Conservation (phyloP, 2,797 vertebrate species). For the Lagorchestes hirsutus region DNA sequence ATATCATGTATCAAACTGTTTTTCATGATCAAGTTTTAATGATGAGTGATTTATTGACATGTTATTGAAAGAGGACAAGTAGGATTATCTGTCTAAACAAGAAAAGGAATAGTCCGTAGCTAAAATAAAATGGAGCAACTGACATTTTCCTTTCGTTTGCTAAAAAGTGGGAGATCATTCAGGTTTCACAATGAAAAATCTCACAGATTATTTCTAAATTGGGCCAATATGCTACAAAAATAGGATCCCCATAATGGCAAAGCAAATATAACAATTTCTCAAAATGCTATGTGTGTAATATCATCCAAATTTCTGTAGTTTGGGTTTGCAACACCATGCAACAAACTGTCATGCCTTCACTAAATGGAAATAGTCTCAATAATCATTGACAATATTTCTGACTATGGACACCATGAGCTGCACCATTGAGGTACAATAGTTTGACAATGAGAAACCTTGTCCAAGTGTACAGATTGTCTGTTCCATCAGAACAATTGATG, state of each 20-base stretch:
- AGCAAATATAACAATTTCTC: background rate
- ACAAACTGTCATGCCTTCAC: background rate
- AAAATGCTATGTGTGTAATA: background rate
- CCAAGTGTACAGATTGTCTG: background rate
- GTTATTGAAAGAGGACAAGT: background rate
- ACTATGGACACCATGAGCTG: background rate
- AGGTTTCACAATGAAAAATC: background rate
- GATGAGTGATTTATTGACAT: background rate
- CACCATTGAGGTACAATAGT: background rate
- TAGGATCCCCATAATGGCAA: background rate
- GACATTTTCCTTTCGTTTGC: background rate
- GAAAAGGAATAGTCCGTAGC: background rate
- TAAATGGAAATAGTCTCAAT: background rate
- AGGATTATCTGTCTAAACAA: background rate
- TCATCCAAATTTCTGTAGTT: background rate
- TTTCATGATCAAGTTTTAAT: background rate
- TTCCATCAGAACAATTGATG: background rate
- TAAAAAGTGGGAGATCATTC: background rate
- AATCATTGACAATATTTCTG: background rate
- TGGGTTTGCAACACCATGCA: background rate
- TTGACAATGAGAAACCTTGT: background rate
- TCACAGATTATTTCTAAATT: background rate
- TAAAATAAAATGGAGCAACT: background rate
- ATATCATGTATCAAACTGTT: background rate
- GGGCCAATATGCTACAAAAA: background rate